Base-by-base conservation (phyloP, 2,797 vertebrate genomes). In the Acanthis flammea region DNA sequence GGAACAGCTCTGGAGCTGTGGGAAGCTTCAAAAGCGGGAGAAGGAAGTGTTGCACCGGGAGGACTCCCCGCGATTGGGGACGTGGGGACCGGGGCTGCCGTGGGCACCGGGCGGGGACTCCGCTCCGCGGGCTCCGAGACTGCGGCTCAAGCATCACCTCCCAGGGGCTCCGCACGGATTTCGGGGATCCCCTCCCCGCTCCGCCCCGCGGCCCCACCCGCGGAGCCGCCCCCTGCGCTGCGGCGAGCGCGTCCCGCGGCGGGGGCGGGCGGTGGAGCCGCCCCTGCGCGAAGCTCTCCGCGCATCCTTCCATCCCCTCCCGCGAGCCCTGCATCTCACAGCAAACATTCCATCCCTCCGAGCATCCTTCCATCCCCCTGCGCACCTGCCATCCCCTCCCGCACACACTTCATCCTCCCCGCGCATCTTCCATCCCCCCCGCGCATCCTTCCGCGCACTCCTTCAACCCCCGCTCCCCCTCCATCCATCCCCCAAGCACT, bases 181-280 rank as follows among this genome's bases (percentile, higher is more conserved):
- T 17, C 3, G 10, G 22, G 31, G 7, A 14, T 2, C 11, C 19
- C n/a, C 2, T 7, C 19, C n/a, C 18, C 31, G 22, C 27, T 22
- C 55, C 17, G 6, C n/a, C 72, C 67, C 19, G 6, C 10, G 12
- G 27, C 50, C 60, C 80, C 89, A 60, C 89, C 93, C 61, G 41
- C 71, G 57, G 66, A 25, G 61, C 91, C 80, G 76, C 85, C 80
- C 53, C 72, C 45, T 48, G 85, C 72, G 48, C 85, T 88, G 91
- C 85, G 80, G 80, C 42, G 80, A 54, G 15, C 28, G 66, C 66
- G 61, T n/a, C 62, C 63, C 55, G 31, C 4, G 21, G 51, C 14
- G 45, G 30, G 31, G 31, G 21, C 21, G 53, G 53, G 62, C 33
- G 27, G 48, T 12, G 84, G 42, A 19, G 37, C 75, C 27, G 39